phyloP scores from a whole-genome alignment of 2,113 vertebrate species.

The Lanius ludovicianus region DNA sequence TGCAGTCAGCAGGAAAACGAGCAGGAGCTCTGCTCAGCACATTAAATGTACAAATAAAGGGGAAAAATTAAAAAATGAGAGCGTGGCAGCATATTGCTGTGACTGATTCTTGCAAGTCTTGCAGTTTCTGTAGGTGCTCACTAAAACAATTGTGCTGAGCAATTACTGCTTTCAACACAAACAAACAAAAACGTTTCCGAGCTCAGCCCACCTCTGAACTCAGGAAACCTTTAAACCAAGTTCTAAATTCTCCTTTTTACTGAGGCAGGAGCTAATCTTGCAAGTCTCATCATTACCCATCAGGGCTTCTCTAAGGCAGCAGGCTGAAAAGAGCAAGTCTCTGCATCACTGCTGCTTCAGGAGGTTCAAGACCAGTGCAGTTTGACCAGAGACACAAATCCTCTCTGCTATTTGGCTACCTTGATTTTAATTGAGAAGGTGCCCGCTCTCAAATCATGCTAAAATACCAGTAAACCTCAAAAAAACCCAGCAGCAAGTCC shows the following conservation, averaged over 20 bases:
- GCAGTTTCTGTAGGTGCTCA: slow-evolving; percentile 7
- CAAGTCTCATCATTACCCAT: not conserved
- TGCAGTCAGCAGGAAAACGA: slow-evolving; percentile 40
- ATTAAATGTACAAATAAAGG: slow-evolving; percentile 24
- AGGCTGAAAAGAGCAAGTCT: not conserved
- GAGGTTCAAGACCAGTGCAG: not conserved
- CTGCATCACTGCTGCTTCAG: not conserved
- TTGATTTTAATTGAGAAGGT: not conserved
- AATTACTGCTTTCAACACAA: not conserved
- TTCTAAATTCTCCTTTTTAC: not conserved
- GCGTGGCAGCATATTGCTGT: not conserved
- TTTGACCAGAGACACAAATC: not conserved
- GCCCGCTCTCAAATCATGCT: not conserved
- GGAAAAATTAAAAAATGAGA: not conserved
- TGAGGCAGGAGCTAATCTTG: not conserved
- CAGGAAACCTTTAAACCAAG: not conserved
- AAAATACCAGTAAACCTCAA: not conserved
- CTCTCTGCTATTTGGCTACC: not conserved
- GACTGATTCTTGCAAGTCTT: slow-evolving; percentile 1
- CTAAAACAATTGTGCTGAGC: not conserved
- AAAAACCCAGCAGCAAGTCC: not conserved
- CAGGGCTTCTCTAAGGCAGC: not conserved
- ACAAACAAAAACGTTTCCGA: not conserved
- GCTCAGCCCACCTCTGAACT: not conserved
- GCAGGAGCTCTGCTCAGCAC: not conserved